Base-by-base conservation (phyloP, 2,888 invertebrate species). In the Polylopha cassiicola region DNA sequence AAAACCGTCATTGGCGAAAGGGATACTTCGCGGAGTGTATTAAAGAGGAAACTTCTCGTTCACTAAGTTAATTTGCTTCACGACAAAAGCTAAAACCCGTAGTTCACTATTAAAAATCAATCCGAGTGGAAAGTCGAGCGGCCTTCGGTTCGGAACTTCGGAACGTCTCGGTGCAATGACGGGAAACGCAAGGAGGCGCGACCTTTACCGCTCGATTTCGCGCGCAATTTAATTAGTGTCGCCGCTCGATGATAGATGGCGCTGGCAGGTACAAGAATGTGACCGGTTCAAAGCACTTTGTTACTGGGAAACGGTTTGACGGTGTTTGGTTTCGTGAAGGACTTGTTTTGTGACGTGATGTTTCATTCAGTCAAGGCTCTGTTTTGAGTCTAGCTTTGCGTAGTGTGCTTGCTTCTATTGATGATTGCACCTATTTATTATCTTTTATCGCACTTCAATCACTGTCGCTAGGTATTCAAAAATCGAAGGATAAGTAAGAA, bases 141-240 rank as follows among this genome's bases (percentile, higher is more conserved):
- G 73, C 76, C 74, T 77, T 74, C 72, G 73, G 63, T 56, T 55
- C 56, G 60, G 58, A 53, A 61, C 57, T 64, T 66, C 58, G 58
- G 59, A 68, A 53, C 74, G 76, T 78, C 80, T 79, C 71, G 67
- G 65, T 76, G 79, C 79, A 80, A 60, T 73, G 73, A 68, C 67
- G 70, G 75, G 73, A 77, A 63, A 76, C 68, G 73, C 59, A 78
- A 78, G 79, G 57, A 75, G 73, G 65, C 72, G 74, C 76, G 78
- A 79, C 71, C 73, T 80, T 84, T 81, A 65, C 69, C 73, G 70
- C 73, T 74, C 86, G 86, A 87, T 86, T 87, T 86, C 77, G 65
- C 80, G 77, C 79, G 74, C 76, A 78, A 77, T 81, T 82, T 76
- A 77, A 82, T 85, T 86, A 87, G 79, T 85, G 72, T 59, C 61